These are phyloP conservation scores for Mellilla xanthometata DNA, from an alignment of 2,888 invertebrate species.

Conservation along the genomic window DNA sequence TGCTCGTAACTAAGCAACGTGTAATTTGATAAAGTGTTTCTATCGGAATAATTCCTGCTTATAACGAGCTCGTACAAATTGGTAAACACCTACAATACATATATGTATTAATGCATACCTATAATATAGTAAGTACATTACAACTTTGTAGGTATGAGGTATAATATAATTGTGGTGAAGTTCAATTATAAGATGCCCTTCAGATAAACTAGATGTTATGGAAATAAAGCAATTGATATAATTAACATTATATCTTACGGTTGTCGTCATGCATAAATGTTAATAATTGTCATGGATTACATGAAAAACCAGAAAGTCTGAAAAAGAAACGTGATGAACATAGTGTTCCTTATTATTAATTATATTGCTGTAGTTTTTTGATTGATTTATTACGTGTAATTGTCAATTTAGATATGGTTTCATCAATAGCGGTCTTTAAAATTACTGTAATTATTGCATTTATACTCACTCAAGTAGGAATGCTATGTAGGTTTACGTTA, in stretches of 20 bases:
- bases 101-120: not conserved
- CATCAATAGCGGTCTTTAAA: no score
- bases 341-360: no score
- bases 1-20: slow-evolving; percentile 10
- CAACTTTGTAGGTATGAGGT: slow-evolving; percentile 1
- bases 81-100: slow-evolving; percentile 14
- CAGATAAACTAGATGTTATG: slow-evolving; percentile 15
- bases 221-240: slow-evolving; percentile 13
- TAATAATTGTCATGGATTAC: slow-evolving; percentile 5
- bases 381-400: no score
- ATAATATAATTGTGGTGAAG: slow-evolving; percentile 1
- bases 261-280: not conserved
- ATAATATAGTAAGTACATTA: not conserved
- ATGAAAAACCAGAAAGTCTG: slow-evolving; percentile 1
- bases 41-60: slow-evolving; percentile 13
- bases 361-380: no score
- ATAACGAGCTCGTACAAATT: slow-evolving; percentile 16
- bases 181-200: slow-evolving; percentile 18
- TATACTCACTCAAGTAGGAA: no score
- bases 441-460: no score
- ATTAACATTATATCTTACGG: slow-evolving; percentile 5
- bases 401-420: no score
- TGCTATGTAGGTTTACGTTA: no score
- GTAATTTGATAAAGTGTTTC: slow-evolving; percentile 20
- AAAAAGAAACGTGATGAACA: not conserved